Evolutionary conservation across 1,140 invertebrate genomes (phyloP).

Genomic region (Tetramorium simillimum): DNA sequence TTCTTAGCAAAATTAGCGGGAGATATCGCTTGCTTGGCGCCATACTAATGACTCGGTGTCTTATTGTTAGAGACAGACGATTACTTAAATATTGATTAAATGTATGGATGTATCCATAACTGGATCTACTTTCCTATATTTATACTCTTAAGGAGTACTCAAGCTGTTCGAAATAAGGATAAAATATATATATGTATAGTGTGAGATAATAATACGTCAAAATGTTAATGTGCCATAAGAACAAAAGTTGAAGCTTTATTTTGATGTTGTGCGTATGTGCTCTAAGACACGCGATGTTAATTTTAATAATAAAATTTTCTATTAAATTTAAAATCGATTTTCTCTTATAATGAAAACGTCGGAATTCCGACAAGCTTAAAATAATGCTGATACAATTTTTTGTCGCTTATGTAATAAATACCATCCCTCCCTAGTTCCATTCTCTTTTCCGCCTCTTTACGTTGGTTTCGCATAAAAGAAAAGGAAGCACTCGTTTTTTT

Average conservation of each 20-base stretch:
- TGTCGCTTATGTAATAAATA: conserved; percentile 50
- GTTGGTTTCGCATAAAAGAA: conserved; percentile 39
- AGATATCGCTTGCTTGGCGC: conserved; percentile 77
- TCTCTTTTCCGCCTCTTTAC: background rate
- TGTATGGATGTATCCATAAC: too few relatives aligned
- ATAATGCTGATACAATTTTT: conserved; percentile 44
- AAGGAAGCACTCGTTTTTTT: conserved; percentile 45
- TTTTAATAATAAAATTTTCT: conserved; percentile 13
- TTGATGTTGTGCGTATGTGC: background rate
- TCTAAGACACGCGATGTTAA: background rate
- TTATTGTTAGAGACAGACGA: conserved; percentile 69
- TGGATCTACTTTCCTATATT: background rate
- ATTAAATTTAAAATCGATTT: background rate
- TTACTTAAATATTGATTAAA: conserved; percentile 79
- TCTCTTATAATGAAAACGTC: background rate
- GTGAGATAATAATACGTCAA: background rate
- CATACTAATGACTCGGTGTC: conserved; percentile 76
- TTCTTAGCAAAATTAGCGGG: conserved; percentile 68
- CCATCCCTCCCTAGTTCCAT: background rate
- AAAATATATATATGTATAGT: background rate
- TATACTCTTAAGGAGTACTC: background rate
- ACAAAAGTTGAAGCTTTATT: background rate
- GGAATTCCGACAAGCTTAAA: conserved; percentile 8
- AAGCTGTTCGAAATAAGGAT: background rate
- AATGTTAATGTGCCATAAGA: background rate